Percentiles rank a stretch among this genome's conserved stretches.
phyloP scores from a whole-genome alignment of 2,797 vertebrate genomes.

The Pseudochirops cupreus region DNA sequence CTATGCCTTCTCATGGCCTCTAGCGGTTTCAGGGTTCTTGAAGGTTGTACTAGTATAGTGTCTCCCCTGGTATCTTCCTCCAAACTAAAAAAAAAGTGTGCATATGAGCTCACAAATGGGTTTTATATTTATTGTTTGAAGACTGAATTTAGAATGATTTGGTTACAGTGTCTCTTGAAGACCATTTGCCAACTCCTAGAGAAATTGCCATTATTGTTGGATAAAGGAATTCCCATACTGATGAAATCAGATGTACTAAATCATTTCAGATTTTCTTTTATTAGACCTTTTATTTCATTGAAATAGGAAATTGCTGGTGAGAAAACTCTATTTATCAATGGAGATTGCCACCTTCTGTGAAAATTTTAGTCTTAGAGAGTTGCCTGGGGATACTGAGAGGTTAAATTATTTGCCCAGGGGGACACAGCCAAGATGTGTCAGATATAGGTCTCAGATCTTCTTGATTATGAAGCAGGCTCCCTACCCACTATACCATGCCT shows the following conservation, averaged over 20 bases:
- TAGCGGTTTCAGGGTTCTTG: neutral
- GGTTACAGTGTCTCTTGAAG: neutral
- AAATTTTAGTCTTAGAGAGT: neutral
- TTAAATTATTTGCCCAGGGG: neutral
- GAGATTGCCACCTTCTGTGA: neutral
- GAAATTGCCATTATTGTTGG: neutral
- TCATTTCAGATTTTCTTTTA: neutral
- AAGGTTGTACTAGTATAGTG: neutral
- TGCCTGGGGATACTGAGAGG: neutral
- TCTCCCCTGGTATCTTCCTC: neutral
- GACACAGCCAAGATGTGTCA: neutral
- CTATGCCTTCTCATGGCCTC: neutral
- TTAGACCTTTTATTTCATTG: neutral
- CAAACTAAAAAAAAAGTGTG: neutral
- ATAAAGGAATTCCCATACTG: neutral
- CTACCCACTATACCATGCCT: neutral
- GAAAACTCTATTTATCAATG: neutral
- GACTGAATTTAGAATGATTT: neutral
- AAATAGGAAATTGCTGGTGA: neutral
- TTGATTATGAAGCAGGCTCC: neutral
- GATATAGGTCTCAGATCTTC: neutral
- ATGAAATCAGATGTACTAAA: neutral
- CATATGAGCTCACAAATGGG: neutral
- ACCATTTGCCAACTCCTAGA: neutral
- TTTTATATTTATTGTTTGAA: neutral